Percentiles rank a stretch among this genome's conserved stretches.
Evolutionary conservation across 2,888 invertebrate genomes (phyloP).

Genomic region (Eupsilia transversa): DNA sequence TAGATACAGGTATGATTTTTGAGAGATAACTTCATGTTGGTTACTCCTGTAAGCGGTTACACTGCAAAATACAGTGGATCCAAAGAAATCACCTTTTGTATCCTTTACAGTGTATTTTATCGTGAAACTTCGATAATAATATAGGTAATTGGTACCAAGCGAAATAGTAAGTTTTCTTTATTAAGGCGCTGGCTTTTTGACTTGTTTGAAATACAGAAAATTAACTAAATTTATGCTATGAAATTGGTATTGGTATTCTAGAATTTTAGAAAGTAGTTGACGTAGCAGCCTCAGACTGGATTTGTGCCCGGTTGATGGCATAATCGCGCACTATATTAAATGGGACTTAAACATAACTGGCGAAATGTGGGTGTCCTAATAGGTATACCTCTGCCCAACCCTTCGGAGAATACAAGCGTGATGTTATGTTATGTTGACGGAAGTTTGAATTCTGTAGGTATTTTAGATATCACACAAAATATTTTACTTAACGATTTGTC

Average conservation of each 20-base stretch:
- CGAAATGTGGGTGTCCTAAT: background rate
- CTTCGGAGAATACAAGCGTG: background rate
- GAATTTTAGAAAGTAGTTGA: background rate
- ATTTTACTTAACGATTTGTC: constrained; percentile 11
- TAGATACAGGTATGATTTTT: constrained; percentile 91
- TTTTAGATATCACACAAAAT: background rate
- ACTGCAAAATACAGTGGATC: background rate
- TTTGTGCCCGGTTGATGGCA: background rate
- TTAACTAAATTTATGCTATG: background rate
- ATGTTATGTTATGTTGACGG: background rate
- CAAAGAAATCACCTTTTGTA: background rate
- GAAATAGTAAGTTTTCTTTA: background rate
- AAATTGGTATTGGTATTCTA: background rate
- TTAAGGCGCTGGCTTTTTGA: background rate
- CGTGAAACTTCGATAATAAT: background rate
- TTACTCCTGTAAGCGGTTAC: background rate
- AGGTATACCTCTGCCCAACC: background rate
- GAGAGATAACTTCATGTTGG: background rate
- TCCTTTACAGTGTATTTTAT: background rate
- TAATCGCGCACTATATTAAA: background rate
- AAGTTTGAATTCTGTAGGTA: background rate
- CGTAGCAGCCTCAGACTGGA: background rate
- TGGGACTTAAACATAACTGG: background rate
- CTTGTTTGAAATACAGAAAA: background rate
- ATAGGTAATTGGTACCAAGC: background rate